Evolutionary conservation across 2,888 invertebrate genomes (phyloP).

Genomic region (Papilio demoleus): DNA sequence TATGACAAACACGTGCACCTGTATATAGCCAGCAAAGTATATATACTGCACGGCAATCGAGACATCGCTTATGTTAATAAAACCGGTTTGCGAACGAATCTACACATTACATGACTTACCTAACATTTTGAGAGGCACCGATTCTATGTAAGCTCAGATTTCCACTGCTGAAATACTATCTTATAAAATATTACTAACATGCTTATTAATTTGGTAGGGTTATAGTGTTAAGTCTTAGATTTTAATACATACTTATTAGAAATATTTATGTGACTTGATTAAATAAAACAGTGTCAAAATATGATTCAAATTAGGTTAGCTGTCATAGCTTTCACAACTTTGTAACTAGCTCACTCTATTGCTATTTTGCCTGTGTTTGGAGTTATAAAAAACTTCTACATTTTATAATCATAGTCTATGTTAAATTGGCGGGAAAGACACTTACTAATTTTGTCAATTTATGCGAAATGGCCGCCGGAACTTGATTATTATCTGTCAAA

Average conservation of each 20-base stretch:
- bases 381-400: too few species aligned
- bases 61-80: constrained; percentile 54
- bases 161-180: not conserved
- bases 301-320: too few species aligned
- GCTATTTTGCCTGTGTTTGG: too few species aligned
- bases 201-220: too few species aligned
- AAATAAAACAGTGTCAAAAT: too few species aligned
- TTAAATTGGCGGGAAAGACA: constrained; percentile 42
- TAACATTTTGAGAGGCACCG: constrained; percentile 10
- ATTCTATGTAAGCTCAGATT: not conserved
- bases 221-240: too few species aligned
- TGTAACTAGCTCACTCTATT: too few species aligned
- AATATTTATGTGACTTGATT: too few species aligned
- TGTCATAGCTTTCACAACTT: too few species aligned
- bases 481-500: constrained; percentile 43
- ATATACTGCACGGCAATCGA: constrained; percentile 42
- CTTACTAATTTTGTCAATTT: constrained; percentile 46
- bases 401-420: constrained; percentile 2
- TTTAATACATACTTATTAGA: too few species aligned
- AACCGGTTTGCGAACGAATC: constrained; percentile 53
- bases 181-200: too few species aligned
- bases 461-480: constrained; percentile 47
- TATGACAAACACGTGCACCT: constrained; percentile 39
- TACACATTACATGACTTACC: constrained; percentile 39
- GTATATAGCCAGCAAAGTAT: constrained; percentile 28